phyloP scores from a whole-genome alignment of 1,140 invertebrate genomes.

The Bombus cullumanus region DNA sequence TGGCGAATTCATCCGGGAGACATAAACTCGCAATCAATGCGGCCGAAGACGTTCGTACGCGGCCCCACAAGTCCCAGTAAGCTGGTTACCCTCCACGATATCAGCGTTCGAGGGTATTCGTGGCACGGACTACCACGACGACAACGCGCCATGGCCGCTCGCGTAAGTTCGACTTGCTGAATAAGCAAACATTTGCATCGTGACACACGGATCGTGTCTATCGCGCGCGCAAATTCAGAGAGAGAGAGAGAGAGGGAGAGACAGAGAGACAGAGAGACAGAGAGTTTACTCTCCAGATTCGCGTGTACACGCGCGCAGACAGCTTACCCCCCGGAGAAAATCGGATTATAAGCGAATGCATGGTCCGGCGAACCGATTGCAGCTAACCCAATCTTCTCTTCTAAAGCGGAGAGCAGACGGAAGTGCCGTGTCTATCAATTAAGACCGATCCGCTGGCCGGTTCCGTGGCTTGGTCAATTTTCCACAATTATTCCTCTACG shows the following conservation, averaged over 20 bases:
- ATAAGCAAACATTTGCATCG: conserved; percentile 76
- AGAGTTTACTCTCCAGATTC: conserved; percentile 74
- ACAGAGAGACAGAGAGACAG: too few species aligned
- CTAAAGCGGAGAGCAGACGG: conserved; percentile 26
- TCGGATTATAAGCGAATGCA: conserved; percentile 71
- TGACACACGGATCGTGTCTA: conserved; percentile 70
- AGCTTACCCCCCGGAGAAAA: conserved; percentile 71
- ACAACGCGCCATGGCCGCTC: not conserved
- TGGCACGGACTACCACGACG: not conserved
- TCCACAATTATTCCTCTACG: conserved; percentile 37
- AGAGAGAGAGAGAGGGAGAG: not conserved
- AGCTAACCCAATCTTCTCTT: not conserved
- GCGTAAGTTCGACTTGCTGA: conserved; percentile 56
- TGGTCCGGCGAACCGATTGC: conserved; percentile 52
- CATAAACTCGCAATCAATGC: conserved; percentile 48
- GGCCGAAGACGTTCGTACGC: conserved; percentile 32
- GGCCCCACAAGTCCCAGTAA: not conserved
- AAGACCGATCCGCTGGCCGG: conserved; percentile 47
- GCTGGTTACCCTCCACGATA: not conserved
- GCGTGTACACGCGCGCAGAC: conserved; percentile 68
- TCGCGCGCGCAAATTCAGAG: conserved; percentile 15
- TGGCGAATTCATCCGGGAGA: conserved; percentile 16
- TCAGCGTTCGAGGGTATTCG: not conserved
- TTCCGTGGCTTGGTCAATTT: conserved; percentile 42
- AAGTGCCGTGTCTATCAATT: conserved; percentile 63